These are phyloP conservation scores for Poecile montanus DNA, from an alignment of 2,797 vertebrate genomes.

Conservation along the genomic window DNA sequence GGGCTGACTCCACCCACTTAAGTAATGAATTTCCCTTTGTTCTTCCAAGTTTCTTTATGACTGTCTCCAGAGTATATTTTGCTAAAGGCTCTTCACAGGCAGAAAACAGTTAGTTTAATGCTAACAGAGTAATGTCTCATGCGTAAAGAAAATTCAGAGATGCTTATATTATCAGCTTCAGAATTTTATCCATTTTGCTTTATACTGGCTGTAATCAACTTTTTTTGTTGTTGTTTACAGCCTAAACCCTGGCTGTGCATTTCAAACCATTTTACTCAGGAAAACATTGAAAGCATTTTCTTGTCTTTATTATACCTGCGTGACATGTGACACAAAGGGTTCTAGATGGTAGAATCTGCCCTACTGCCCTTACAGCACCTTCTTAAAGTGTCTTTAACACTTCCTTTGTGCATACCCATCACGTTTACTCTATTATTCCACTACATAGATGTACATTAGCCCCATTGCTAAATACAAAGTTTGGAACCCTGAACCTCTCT, in stretches of 20 bases:
- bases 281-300: neutral
- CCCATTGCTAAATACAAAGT: neutral
- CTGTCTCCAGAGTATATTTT: neutral
- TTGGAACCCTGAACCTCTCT: neutral
- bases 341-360: neutral
- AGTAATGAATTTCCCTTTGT: neutral
- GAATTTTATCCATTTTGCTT: neutral
- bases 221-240: neutral
- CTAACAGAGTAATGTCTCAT: neutral
- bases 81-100: neutral
- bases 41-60: neutral
- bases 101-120: neutral
- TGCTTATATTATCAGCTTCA: neutral
- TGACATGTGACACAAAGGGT: rapidly evolving
- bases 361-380: neutral
- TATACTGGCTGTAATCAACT: neutral
- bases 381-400: neutral
- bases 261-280: neutral
- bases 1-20: neutral
- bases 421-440: neutral
- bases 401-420: neutral
- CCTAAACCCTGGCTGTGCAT: neutral
- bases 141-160: neutral
- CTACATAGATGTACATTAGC: neutral
- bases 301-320: neutral